Evolutionary conservation across 2,888 invertebrate genomes (phyloP).

Genomic region (Drosophila vallismaia): DNA sequence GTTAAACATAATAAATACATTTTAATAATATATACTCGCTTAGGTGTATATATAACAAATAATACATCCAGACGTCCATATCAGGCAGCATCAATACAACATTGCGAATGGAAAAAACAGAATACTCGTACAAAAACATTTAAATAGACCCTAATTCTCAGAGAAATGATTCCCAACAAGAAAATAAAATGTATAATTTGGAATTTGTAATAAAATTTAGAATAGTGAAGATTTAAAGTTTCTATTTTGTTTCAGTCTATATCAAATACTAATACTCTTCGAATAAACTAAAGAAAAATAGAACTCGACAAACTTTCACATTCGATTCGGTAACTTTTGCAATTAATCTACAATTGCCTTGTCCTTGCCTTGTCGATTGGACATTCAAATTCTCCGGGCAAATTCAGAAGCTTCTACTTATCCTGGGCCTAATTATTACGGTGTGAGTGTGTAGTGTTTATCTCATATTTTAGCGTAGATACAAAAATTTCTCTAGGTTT

Average conservation of each 20-base stretch:
- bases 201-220: background rate
- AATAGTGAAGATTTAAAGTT: background rate
- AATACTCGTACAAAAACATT: conserved; percentile 57
- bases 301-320: background rate
- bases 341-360: background rate
- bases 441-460: conserved; percentile 11
- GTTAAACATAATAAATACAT: conserved; percentile 76
- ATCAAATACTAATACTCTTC: no score
- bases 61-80: conserved; percentile 58
- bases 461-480: conserved; percentile 40
- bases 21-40: conserved; percentile 57
- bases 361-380: no score
- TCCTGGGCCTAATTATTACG: conserved; percentile 17
- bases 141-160: conserved; percentile 26
- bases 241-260: background rate
- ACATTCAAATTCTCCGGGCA: conserved; percentile 47
- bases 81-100: conserved; percentile 51
- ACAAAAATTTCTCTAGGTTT: conserved; percentile 52
- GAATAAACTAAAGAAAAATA: background rate
- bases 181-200: background rate
- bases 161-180: background rate
- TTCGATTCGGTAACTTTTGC: no score
- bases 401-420: conserved; percentile 31
- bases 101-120: conserved; percentile 54
- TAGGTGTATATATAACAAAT: conserved; percentile 67